These are phyloP conservation scores for Athalia cordata DNA, from an alignment of 2,888 invertebrate genomes.

Conservation along the genomic window DNA sequence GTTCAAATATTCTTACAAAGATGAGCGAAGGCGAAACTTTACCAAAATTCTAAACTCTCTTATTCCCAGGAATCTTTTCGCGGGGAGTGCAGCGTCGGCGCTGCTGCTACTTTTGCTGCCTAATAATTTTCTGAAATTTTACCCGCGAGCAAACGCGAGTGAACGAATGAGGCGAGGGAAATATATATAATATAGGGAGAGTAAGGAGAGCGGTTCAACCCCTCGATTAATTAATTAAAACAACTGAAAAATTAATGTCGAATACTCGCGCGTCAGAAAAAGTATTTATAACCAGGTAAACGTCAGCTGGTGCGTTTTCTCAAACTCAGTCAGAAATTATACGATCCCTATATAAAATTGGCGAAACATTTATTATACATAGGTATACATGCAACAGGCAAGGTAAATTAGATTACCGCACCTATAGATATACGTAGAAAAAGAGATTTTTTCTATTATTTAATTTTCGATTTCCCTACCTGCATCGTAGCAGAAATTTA, in stretches of 20 bases:
- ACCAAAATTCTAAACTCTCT: slow-evolving; percentile 36
- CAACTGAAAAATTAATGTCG: slow-evolving; percentile 38
- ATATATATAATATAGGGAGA: neutral
- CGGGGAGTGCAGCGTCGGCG: slow-evolving; percentile 12
- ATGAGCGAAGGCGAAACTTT: neutral
- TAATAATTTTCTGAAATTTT: slow-evolving; percentile 42
- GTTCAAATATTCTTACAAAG: slow-evolving; percentile 34
- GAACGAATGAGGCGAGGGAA: slow-evolving; percentile 8
- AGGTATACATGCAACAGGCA: too few relatives aligned
- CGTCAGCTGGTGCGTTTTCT: slow-evolving; percentile 33
- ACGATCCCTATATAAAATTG: too few relatives aligned
- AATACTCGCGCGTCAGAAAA: neutral
- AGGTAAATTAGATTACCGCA: neutral
- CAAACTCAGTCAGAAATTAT: neutral
- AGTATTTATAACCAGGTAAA: slow-evolving; percentile 1
- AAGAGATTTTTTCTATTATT: neutral
- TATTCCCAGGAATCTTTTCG: neutral
- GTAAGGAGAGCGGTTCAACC: slow-evolving; percentile 27
- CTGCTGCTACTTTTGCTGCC: neutral
- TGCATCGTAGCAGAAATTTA: slow-evolving; percentile 48
- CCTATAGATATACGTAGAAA: neutral
- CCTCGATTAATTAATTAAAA: slow-evolving; percentile 42
- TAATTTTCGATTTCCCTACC: neutral
- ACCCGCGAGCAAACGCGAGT: slow-evolving; percentile 31
- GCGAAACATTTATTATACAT: too few relatives aligned